Conservation (phyloP, 2,113 vertebrate species). For the Ginglymostoma cirratum region DNA sequence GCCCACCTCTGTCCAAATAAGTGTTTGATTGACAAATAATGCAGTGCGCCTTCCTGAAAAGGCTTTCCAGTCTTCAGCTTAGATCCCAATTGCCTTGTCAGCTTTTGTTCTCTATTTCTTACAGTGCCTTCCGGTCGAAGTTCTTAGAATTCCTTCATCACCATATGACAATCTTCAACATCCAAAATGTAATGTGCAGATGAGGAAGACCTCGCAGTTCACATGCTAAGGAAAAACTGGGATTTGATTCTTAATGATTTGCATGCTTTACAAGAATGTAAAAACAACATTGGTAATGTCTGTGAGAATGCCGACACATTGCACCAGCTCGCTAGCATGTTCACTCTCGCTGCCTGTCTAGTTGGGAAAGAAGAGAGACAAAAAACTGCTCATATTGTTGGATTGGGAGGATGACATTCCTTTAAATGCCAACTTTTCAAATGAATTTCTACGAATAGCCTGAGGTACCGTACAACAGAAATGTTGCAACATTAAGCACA, state of each 20-base stretch:
- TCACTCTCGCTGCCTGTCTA: not conserved
- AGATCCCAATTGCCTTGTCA: too few species aligned
- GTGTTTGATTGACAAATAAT: too few species aligned
- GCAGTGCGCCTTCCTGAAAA: too few species aligned
- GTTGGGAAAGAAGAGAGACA: not conserved
- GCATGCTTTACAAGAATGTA: not conserved
- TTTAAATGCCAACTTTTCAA: not conserved
- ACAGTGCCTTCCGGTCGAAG: too few species aligned
- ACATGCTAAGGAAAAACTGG: not conserved
- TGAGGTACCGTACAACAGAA: not conserved
- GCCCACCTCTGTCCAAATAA: too few species aligned
- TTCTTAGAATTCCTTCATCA: too few species aligned
- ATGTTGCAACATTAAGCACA: conserved; percentile 9
- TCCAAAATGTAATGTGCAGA: not conserved
- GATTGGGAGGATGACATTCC: not conserved
- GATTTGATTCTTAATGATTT: not conserved
- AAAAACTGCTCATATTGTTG: not conserved
- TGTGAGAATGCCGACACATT: not conserved
- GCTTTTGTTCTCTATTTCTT: too few species aligned
- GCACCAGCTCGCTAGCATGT: not conserved
- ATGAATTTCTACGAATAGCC: not conserved
- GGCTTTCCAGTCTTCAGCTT: too few species aligned
- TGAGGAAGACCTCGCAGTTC: not conserved
- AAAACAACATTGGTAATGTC: not conserved
- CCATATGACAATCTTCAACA: too few species aligned